Evolutionary conservation across 2,113 vertebrate species (phyloP).

Genomic region (Tretioscincus oriximinensis): DNA sequence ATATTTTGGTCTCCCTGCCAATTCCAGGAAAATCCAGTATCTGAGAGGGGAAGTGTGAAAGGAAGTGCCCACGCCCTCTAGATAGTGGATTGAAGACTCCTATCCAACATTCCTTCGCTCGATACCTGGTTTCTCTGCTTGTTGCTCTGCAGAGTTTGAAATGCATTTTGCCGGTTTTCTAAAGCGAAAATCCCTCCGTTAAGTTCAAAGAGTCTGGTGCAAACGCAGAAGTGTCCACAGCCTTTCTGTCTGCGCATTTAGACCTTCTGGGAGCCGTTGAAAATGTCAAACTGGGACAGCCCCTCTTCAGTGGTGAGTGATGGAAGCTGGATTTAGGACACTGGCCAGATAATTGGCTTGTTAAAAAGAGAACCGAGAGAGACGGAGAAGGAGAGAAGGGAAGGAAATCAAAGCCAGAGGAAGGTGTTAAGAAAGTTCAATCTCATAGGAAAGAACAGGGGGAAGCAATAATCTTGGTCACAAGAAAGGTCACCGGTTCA

Average conservation of each 20-base stretch:
- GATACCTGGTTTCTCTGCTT: too few relatives aligned
- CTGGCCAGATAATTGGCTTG: slow-evolving; percentile 13
- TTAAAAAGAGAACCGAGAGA: slow-evolving; percentile 33
- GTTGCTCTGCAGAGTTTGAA: too few relatives aligned
- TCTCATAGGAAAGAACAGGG: slow-evolving; percentile 5
- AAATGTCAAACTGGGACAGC: slow-evolving; percentile 17
- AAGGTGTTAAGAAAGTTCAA: background rate
- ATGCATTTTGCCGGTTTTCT: background rate
- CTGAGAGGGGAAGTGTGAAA: too few relatives aligned
- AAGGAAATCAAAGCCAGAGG: slow-evolving; percentile 39
- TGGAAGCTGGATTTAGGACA: background rate
- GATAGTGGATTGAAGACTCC: background rate
- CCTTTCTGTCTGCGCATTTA: slow-evolving; percentile 16
- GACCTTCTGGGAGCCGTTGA: slow-evolving; percentile 46
- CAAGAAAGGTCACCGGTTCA: slow-evolving; percentile 25
- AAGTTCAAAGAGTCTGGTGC: background rate
- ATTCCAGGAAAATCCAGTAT: too few relatives aligned
- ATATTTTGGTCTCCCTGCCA: too few relatives aligned
- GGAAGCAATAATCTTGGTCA: background rate
- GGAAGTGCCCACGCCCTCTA: too few relatives aligned
- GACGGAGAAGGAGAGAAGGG: too few relatives aligned
- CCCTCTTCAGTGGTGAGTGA: background rate
- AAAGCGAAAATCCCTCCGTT: too few relatives aligned
- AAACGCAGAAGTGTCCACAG: background rate
- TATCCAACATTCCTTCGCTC: background rate